A percentile compares a stretch with the other conserved stretches of the same genome.
phyloP scores from a whole-genome alignment of 1,140 invertebrate genomes.

The Conus ventricosus region DNA sequence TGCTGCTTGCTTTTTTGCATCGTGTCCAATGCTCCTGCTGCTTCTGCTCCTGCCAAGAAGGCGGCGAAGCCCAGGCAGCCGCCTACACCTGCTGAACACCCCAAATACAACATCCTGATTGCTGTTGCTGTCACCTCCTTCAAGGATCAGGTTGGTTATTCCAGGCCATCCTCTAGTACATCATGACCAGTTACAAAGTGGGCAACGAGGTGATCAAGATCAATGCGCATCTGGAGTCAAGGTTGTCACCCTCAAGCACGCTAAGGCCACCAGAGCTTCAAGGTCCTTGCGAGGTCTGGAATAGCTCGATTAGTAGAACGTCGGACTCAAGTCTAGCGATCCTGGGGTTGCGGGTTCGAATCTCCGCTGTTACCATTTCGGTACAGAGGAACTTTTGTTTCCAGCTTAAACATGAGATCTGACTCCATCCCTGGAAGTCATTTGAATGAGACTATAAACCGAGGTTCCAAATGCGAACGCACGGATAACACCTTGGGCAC shows the following conservation, averaged over 20 bases:
- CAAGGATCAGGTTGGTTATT: slow-evolving; percentile 67
- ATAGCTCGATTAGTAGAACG: too few relatives aligned
- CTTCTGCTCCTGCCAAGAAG: slow-evolving; percentile 42
- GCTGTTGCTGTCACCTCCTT: slow-evolving; percentile 49
- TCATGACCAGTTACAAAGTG: slow-evolving; percentile 71
- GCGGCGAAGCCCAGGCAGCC: slow-evolving; percentile 61
- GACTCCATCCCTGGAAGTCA: too few relatives aligned
- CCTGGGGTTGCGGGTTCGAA: too few relatives aligned
- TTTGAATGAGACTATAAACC: too few relatives aligned
- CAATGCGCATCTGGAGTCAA: slow-evolving; percentile 58
- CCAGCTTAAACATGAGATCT: too few relatives aligned
- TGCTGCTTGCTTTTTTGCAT: background rate
- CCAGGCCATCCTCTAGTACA: slow-evolving; percentile 73
- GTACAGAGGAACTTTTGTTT: too few relatives aligned
- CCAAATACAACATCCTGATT: slow-evolving; percentile 64
- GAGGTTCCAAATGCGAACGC: too few relatives aligned
- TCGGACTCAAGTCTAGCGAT: too few relatives aligned
- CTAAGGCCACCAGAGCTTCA: slow-evolving; percentile 71
- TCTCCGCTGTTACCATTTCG: too few relatives aligned
- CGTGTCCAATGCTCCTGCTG: slow-evolving; percentile 26
- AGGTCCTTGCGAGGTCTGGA: slow-evolving; percentile 64
- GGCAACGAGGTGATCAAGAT: slow-evolving; percentile 63
- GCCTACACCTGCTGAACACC: slow-evolving; percentile 62
- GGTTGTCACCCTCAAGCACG: slow-evolving; percentile 64
- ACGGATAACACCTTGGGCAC: too few relatives aligned